Conservation (phyloP, 1,140 invertebrate genomes). For the Hylaeus volcanicus region DNA sequence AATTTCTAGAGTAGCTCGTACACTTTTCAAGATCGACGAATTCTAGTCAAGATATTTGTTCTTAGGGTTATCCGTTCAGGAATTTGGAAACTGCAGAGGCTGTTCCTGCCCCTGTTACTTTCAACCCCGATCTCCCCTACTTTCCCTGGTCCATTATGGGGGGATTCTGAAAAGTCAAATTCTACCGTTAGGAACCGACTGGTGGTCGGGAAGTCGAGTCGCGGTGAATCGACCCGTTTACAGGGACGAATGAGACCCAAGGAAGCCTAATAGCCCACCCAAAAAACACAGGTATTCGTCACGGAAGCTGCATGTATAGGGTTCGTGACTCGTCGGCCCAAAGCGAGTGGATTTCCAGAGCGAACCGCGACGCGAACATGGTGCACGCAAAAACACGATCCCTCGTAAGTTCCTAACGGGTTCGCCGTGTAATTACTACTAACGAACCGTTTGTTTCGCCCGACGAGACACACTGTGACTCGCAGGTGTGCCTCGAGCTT, state of each 20-base stretch:
- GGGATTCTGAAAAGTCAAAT: constrained; percentile 37
- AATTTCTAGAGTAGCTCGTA: too few relatives aligned
- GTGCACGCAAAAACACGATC: constrained; percentile 1
- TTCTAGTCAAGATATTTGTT: too few relatives aligned
- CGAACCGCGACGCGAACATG: not conserved
- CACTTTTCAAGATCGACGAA: too few relatives aligned
- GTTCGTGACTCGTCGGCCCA: not conserved
- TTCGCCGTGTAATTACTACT: constrained; percentile 60
- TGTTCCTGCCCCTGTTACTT: too few relatives aligned
- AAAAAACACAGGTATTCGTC: constrained; percentile 6
- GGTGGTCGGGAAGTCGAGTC: not conserved
- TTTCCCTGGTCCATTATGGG: constrained; percentile 14
- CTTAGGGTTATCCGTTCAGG: too few relatives aligned
- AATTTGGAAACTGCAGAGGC: too few relatives aligned
- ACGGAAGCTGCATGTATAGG: not conserved
- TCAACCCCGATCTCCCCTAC: not conserved
- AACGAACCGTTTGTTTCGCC: constrained; percentile 66
- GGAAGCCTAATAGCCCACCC: not conserved
- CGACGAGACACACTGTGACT: constrained; percentile 46
- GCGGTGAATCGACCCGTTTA: not conserved
- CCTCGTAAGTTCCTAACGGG: constrained; percentile 57
- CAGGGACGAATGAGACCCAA: not conserved
- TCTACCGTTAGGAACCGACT: constrained; percentile 16
- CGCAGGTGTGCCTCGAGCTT: constrained; percentile 37
- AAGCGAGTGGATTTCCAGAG: not conserved